Conservation (phyloP, 2,113 vertebrate species). For the Phasianus colchicus region DNA sequence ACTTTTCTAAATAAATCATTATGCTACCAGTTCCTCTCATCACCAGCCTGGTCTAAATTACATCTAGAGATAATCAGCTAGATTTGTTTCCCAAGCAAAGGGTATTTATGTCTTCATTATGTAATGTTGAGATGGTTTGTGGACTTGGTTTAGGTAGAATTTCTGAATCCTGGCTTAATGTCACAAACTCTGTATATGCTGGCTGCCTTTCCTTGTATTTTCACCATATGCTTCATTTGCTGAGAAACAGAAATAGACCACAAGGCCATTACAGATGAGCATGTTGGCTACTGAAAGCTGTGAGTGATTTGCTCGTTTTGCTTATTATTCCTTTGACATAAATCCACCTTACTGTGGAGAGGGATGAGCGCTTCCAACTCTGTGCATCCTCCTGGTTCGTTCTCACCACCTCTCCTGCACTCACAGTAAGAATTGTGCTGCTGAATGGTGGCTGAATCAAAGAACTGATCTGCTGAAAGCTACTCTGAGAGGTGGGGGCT, state of each 20-base stretch:
- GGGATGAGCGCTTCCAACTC: fast-evolving
- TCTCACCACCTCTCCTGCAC: background rate
- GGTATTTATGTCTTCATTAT: background rate
- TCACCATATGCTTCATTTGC: background rate
- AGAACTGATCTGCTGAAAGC: background rate
- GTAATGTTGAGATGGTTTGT: background rate
- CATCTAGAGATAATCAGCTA: background rate
- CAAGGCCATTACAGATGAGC: background rate
- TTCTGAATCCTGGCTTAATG: background rate
- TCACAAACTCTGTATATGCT: background rate
- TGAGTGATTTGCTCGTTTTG: background rate
- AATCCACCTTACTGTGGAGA: background rate
- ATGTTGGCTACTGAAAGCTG: background rate
- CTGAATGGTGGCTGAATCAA: background rate
- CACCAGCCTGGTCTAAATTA: background rate
- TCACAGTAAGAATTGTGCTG: background rate
- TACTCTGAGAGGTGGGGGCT: background rate
- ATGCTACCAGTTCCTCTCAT: background rate
- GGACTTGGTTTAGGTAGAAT: background rate
- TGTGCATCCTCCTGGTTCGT: background rate
- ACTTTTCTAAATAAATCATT: background rate
- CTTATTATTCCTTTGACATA: background rate
- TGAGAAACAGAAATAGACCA: background rate
- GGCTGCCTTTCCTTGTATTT: background rate
- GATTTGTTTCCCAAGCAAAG: background rate